Conservation (phyloP, 2,113 vertebrate species). For the Heloderma charlesbogerti region DNA sequence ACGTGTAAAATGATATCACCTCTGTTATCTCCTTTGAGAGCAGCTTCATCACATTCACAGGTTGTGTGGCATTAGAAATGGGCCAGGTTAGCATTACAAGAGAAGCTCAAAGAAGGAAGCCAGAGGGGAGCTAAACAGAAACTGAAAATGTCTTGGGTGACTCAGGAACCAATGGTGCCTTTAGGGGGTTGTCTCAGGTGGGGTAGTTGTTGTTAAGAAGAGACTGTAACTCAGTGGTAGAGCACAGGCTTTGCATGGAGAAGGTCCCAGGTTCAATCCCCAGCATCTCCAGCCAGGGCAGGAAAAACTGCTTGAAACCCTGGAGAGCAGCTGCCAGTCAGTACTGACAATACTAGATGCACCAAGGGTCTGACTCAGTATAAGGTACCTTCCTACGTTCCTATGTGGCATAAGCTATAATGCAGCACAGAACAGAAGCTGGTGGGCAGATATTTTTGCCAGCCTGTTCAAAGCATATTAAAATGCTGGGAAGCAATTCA, state of each 20-base stretch:
- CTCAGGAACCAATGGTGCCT: not conserved
- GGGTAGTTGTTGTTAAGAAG: not conserved
- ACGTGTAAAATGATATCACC: not conserved
- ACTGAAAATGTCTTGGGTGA: not conserved
- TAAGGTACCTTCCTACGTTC: no score
- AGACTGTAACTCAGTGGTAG: no score
- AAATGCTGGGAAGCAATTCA: not conserved
- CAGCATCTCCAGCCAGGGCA: no score
- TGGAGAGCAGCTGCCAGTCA: no score
- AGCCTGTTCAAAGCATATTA: conserved; percentile 5
- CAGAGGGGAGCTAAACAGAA: not conserved
- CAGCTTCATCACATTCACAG: not conserved
- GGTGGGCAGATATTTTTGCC: not conserved
- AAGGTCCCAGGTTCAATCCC: no score
- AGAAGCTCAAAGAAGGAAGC: not conserved
- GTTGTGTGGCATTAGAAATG: not conserved
- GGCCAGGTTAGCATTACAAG: not conserved
- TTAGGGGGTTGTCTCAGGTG: not conserved
- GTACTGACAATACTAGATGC: no score
- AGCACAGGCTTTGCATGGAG: no score
- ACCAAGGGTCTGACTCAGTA: no score
- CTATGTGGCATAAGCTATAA: not conserved
- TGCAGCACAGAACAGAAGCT: not conserved
- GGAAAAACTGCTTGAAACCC: no score
- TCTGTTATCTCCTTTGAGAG: not conserved